Evolutionary conservation across 2,888 invertebrate species (phyloP), one percentile per base, ranked within the genome.

Genomic region (Prosopocoilus inquinatus): DNA sequence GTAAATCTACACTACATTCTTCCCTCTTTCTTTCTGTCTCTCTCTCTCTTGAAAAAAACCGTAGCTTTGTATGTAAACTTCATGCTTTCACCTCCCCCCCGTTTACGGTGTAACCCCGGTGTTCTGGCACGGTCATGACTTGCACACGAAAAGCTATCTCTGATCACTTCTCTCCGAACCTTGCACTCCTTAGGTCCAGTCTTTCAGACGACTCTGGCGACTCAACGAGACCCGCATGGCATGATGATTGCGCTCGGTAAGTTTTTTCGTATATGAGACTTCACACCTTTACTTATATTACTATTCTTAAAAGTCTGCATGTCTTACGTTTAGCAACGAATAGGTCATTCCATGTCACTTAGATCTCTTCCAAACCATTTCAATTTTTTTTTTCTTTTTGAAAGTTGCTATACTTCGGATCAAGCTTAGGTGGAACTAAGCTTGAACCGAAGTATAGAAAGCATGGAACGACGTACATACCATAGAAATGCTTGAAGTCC

Each of bases 231-330:
- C 78, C 83, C 71, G 82, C 83, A 75, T 85, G 85, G 84, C 84
- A 82, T 74, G 81, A 80, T 73, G 84, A 85, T 78, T 84, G 82
- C 75, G 79, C 80, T 73, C 82, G 84, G 85, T 85, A 84, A 84
- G 85, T 79, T 50, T 43, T 41, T 41, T 50, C 16, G 20, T 28
- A 28, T 28, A 28, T 28, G 20, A 28, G 20, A 28, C 46, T 51
- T 51, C 51, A 46, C 45, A 45, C 45, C 38, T 45, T 45, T 45
- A 38, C 9, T 33, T 28, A 46, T 9, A 45, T 45, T 41, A 50
- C 28, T 45, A 45, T 32, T 45, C 13, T 43, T 11, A 9, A 16
- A 43, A 43, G 43, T 43, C 20, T 43, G 12, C 13, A 43, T 15
- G 20, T 11, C 1, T 28, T 28, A 28, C 20, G 20, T 28, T 28